Evolutionary conservation across 1,140 invertebrate species (phyloP).

Genomic region (Spodoptera frugiperda): DNA sequence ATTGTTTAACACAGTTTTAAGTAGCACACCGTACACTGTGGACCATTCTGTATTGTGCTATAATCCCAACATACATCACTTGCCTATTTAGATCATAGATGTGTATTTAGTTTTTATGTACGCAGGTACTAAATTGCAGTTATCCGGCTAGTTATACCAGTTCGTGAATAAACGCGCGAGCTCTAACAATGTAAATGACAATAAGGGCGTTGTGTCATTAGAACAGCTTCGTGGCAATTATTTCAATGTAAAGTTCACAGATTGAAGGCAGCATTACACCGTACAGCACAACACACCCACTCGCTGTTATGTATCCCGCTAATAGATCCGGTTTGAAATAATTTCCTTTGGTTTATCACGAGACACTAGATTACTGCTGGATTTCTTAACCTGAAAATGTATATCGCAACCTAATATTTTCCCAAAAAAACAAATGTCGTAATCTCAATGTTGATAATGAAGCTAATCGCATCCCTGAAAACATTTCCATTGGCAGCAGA

Average conservation of each 20-base stretch:
- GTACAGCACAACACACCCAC: conserved; percentile 27
- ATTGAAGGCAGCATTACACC: conserved; percentile 3
- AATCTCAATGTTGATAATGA: conserved; percentile 37
- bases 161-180: background rate
- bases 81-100: background rate
- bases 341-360: conserved; percentile 48
- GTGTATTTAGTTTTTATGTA: background rate
- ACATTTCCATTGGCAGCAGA: conserved; percentile 51
- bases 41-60: too few species aligned
- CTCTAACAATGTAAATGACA: background rate
- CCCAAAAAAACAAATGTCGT: conserved; percentile 31
- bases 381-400: conserved; percentile 35
- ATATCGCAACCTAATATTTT: conserved; percentile 37
- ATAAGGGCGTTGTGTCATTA: conserved; percentile 35
- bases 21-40: background rate
- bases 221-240: conserved; percentile 20
- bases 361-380: background rate
- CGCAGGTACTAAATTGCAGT: background rate
- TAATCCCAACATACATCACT: too few species aligned
- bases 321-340: conserved; percentile 44
- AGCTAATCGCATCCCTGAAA: conserved; percentile 57
- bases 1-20: conserved; percentile 30
- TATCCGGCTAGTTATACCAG: background rate
- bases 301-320: conserved; percentile 7
- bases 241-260: conserved; percentile 47